These are phyloP conservation scores for Sminthurinus aureus DNA, from an alignment of 2,888 invertebrate species.

Conservation along the genomic window DNA sequence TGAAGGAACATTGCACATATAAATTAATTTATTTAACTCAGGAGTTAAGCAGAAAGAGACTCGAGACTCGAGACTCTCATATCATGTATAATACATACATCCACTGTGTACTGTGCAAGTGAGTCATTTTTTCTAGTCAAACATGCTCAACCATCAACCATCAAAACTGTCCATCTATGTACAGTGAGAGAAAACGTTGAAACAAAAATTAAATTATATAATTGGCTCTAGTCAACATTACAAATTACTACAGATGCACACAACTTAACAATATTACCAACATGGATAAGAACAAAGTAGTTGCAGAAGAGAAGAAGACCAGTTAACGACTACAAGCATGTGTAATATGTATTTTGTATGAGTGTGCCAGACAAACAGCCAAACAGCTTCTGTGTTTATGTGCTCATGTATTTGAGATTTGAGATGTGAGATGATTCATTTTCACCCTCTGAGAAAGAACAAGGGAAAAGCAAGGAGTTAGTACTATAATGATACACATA, in stretches of 20 bases:
- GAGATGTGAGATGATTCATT: neutral
- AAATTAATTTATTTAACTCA: conserved; percentile 8
- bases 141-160: conserved; percentile 20
- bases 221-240: conserved; percentile 13
- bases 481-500: neutral
- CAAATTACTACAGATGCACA: neutral
- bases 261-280: neutral
- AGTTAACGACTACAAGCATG: too few species aligned
- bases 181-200: neutral
- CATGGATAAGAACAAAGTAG: neutral
- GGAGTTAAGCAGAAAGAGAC: neutral
- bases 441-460: neutral
- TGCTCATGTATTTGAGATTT: too few species aligned
- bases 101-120: neutral
- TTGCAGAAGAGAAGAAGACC: neutral
- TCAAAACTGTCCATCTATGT: conserved; percentile 15
- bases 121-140: conserved; percentile 8
- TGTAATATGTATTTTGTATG: too few species aligned
- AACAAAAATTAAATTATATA: conserved; percentile 12
- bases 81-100: neutral
- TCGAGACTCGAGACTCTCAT: neutral
- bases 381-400: too few species aligned
- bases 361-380: too few species aligned
- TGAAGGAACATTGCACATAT: neutral
- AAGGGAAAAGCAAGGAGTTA: neutral